Conservation (phyloP, 2,797 vertebrate genomes). For the Chromis chromis region DNA sequence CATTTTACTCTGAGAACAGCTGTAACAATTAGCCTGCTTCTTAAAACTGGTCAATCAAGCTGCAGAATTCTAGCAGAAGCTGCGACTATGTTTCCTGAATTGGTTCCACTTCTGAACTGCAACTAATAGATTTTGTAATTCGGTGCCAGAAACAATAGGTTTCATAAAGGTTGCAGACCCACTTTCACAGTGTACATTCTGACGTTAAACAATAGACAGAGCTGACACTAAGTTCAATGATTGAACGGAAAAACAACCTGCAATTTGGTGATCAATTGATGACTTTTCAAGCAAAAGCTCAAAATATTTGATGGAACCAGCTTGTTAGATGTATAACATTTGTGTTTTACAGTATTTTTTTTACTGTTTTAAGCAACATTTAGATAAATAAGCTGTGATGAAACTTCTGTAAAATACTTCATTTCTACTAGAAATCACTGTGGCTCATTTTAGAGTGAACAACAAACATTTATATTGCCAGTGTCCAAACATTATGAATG, state of each 20-base stretch:
- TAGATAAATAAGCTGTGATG: background rate
- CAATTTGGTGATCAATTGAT: too few relatives aligned
- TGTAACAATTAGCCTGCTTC: background rate
- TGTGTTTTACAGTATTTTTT: background rate
- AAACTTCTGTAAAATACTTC: background rate
- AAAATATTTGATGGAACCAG: background rate
- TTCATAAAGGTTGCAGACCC: too few relatives aligned
- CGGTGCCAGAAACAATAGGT: background rate
- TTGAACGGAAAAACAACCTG: too few relatives aligned
- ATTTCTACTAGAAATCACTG: background rate
- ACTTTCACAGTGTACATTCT: background rate
- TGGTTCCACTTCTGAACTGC: background rate
- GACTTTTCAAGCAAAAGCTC: background rate
- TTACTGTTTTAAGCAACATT: background rate
- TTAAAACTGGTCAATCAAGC: conserved; percentile 4
- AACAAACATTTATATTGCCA: background rate
- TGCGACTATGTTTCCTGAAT: background rate
- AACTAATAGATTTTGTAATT: conserved; percentile 6
- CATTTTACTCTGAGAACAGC: conserved; percentile 1
- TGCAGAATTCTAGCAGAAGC: background rate
- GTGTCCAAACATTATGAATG: background rate
- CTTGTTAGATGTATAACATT: background rate
- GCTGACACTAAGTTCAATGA: background rate
- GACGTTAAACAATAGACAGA: background rate
- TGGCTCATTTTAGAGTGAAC: background rate